These are phyloP conservation scores for Spheniscus humboldti DNA, from an alignment of 2,797 vertebrate species.

Conservation along the genomic window DNA sequence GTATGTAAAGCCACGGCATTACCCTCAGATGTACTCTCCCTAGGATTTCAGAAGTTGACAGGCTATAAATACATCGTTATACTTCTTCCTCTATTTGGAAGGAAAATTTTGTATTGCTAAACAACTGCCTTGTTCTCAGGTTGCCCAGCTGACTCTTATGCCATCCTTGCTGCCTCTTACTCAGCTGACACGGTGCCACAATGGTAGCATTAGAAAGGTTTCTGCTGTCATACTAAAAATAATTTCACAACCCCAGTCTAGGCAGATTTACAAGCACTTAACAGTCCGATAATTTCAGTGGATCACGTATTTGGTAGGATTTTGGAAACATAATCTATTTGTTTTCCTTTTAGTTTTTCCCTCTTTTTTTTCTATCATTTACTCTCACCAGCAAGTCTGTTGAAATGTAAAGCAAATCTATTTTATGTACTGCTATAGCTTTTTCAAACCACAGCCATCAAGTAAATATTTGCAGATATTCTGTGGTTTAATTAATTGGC, in stretches of 20 bases:
- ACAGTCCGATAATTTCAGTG: conserved; percentile 13
- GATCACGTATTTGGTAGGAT: neutral
- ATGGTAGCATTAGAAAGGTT: conserved; percentile 4
- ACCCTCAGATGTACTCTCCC: neutral
- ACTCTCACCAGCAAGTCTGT: neutral
- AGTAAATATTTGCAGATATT: conserved; percentile 14
- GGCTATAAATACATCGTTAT: neutral
- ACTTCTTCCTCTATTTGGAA: neutral
- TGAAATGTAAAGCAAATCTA: conserved; percentile 20
- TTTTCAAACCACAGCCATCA: conserved; percentile 32
- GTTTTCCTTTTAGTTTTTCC: neutral
- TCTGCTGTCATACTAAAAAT: neutral
- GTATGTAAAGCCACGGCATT: neutral
- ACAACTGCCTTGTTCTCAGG: conserved; percentile 3
- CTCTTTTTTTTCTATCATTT: neutral
- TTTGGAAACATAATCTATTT: conserved; percentile 35
- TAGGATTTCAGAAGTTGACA: neutral
- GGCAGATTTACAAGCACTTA: conserved; percentile 57
- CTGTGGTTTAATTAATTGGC: conserved; percentile 38
- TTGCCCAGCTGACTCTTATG: neutral
- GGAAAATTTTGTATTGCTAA: neutral
- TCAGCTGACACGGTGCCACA: neutral
- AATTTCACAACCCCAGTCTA: neutral
- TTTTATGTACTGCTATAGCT: neutral
- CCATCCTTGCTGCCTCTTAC: neutral